Base-by-base conservation (phyloP, 2,888 invertebrate genomes). In the Luperina testacea region DNA sequence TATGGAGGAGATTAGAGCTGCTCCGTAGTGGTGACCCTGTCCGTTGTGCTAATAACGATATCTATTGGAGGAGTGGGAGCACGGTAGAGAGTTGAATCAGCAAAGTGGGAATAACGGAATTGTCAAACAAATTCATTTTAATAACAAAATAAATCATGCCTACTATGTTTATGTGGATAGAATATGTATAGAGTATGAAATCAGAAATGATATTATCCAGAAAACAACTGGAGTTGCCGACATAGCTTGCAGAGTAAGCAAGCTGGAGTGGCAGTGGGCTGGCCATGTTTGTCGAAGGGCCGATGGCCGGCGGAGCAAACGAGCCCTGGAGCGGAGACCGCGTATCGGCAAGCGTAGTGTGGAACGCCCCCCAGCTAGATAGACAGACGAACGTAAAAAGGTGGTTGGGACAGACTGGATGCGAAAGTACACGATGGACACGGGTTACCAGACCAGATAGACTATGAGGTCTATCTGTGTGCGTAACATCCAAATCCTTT, bases 1-100 rank as follows among this genome's bases (percentile, higher is more conserved):
- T 82, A 85, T 53, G 75, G 75, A 0, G 8, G 13, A 80, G 82
- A 82, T 82, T 72, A 51, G 42, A 65, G 13, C 48, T 38, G 70
- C 63, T 45, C 64, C 27, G 59, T 68, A 20, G 15, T 11, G 48
- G 4, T 51, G 38, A n/a, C 32, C 20, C 20, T 74, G 27, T 63
- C 73, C 32, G 17, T 32, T 15, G 51, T 17, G 42, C 80, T 63
- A 51, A n/a, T 84, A 63, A 63, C 20, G 20, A 42, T n/a, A n/a
- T 32, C 32, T 32, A 32, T 51, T 5, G 11, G 11, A 15, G 0
- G 24, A 20, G 67, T 82, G 67, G 82, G 81, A 7, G 48, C 6
- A 11, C n/a, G 38, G 57, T n/a, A 1, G 15, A 63, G 15, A 51
- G 65, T 15, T n/a, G 53, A 9, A 53, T 9, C 24, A 75, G 45